Evolutionary conservation across 2,797 vertebrate species (phyloP), one percentile per base, ranked within the genome.

Genomic region (Yasuhikotakia modesta): DNA sequence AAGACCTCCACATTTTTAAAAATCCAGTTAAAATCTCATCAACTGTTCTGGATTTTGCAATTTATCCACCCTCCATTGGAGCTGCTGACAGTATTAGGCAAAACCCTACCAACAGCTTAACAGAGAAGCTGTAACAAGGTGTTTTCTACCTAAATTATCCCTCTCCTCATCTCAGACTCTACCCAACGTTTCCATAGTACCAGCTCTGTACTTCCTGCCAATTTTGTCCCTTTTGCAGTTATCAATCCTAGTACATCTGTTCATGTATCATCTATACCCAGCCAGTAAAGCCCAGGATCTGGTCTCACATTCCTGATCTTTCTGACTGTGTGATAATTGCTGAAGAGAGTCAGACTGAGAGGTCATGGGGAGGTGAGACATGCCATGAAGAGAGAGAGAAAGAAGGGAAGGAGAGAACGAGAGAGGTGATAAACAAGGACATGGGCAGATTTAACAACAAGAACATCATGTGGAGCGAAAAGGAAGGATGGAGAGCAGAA

Each of bases 251-350:
- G 14, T 61, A 19, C 55, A 76, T 67, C 61, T 77, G 45, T 70
- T 70, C 66, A 22, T 50, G 57, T 70, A 50, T 53, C 57, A 78
- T 27, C 45, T 70, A 10, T 27, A 67, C 30, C n/a, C 61, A 43
- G 53, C 55, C 43, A 43, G 32, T 7, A 48, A 21, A 35, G 39
- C 61, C 48, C 48, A 68, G 65, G 19, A 55, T 66, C 50, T 17
- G 2, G n/a, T 61, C 67, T 61, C 66, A 63, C 32, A 52, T 48
- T 43, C 27, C 24, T 45, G 48, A 66, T 85, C 35, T 24, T 32
- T 73, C 65, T 61, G 53, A 53, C 60, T 78, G 70, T 75, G 81
- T 68, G 77, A 84, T 77, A 79, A 79, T 85, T 85, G 76, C 63
- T 21, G 67, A 43, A 68, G 45, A 68, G 76, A 79, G 79, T 73